Evolutionary conservation across 2,113 vertebrate species (phyloP).

Genomic region (Lucifuga dentata): DNA sequence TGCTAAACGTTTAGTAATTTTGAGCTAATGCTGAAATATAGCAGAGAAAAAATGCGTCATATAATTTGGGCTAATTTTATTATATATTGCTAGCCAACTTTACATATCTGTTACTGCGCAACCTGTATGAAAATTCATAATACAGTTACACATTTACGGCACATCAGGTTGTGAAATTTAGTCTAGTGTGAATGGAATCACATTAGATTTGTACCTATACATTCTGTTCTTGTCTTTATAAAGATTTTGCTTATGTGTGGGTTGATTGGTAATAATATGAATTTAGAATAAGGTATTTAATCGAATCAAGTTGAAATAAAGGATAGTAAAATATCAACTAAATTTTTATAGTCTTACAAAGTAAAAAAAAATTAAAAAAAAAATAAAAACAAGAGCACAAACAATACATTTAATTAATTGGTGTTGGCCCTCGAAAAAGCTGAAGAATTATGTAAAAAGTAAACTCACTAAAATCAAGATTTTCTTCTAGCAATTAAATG

Average conservation of each 20-base stretch:
- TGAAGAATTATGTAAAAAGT: slow-evolving; percentile 22
- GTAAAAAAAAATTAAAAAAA: background rate
- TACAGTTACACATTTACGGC: too few relatives aligned
- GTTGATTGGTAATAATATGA: too few relatives aligned
- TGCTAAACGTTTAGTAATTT: background rate
- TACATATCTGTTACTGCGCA: too few relatives aligned
- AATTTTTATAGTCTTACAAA: too few relatives aligned
- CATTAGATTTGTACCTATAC: too few relatives aligned
- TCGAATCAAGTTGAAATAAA: slow-evolving; percentile 24
- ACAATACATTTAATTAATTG: too few relatives aligned
- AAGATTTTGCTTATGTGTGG: too few relatives aligned
- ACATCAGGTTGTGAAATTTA: too few relatives aligned
- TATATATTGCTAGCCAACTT: background rate
- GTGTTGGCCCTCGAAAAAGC: slow-evolving; percentile 24
- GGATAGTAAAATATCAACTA: slow-evolving; percentile 18
- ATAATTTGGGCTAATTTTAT: background rate
- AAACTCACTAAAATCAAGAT: slow-evolving; percentile 16
- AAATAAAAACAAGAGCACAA: too few relatives aligned
- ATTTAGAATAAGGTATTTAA: slow-evolving; percentile 18
- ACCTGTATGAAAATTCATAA: too few relatives aligned
- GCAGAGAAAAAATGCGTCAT: background rate
- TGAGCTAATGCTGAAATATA: background rate
- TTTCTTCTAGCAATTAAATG: slow-evolving; percentile 45
- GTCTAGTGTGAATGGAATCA: too few relatives aligned
- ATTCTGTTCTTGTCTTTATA: too few relatives aligned